Percentiles rank a stretch among this genome's conserved stretches.
Conservation (phyloP, 2,888 invertebrate species). For the Maniola hyperantus region DNA sequence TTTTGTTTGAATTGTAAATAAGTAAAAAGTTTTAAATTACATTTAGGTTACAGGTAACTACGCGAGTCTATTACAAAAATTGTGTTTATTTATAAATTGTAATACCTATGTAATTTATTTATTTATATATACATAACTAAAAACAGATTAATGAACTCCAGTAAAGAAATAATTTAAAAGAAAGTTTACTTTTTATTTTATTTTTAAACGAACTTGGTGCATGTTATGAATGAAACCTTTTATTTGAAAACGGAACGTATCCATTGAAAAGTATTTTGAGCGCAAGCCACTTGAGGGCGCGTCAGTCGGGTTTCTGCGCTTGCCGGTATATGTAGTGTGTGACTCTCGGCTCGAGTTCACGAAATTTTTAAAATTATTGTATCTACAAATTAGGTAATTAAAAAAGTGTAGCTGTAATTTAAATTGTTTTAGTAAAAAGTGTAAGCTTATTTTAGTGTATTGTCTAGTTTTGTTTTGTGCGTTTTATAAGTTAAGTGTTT, state of each 20-base stretch:
- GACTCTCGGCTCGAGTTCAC: constrained; percentile 65
- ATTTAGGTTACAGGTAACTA: no score
- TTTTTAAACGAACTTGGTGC: neutral
- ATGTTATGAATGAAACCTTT: constrained; percentile 32
- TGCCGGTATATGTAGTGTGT: constrained; percentile 65
- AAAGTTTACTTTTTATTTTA: no score
- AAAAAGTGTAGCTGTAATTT: constrained; percentile 37
- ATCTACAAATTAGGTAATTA: constrained; percentile 42
- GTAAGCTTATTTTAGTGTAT: constrained; percentile 53
- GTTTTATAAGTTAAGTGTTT: constrained; percentile 50
- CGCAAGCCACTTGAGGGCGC: constrained; percentile 57
- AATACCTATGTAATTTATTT: no score
- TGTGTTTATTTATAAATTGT: no score
- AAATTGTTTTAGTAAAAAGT: constrained; percentile 37
- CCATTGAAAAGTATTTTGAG: constrained; percentile 55
- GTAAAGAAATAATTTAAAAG: no score
- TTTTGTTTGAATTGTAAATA: no score
- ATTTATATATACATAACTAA: constrained; percentile 4
- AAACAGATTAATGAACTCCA: no score
- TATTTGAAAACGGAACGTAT: constrained; percentile 36
- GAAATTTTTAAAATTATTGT: constrained; percentile 60
- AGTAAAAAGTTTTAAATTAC: no score
- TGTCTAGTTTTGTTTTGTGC: constrained; percentile 55
- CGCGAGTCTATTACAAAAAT: no score
- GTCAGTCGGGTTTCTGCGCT: constrained; percentile 79